Base-by-base conservation (phyloP, 2,888 invertebrate genomes). In the Phengaris arion region DNA sequence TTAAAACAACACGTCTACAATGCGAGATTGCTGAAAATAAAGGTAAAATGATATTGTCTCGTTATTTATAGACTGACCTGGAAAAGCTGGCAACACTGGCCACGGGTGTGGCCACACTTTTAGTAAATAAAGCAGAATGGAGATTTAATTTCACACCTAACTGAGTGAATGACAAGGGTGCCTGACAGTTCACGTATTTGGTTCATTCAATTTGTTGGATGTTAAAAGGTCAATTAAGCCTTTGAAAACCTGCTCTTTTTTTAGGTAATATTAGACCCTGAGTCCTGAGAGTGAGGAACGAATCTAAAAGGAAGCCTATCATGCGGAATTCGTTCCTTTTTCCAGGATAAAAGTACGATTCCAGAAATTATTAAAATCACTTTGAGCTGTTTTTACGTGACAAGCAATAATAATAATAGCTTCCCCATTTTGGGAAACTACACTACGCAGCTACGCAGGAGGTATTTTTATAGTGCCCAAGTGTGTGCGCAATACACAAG, bases 131-230 rank as follows among this genome's bases (percentile, higher is more conserved):
- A 76, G 55, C 55, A 64, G 76, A 77, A 74, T 64, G 54, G 72
- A 70, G 57, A 77, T 77, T 77, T 77, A 76, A 76, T 77, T 76
- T 77, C 70, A 76, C 77, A 76, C 76, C 64, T 55, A 64, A 68
- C 55, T 72, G 68, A 68, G 68, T 69, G 75, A 75, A 48, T 57
- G 70, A 75, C 69, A 57, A 75, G 75, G 70, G 75, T 55, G 15
- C 55, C 72, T 72, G 72, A 51, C 54, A 15, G 55, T 69, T 70
- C 55, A 69, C 69, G 85, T 86, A 82, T 86, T 85, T 86, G 82
- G 80, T 83, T 83, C 81, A 80, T 77, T 77, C 52, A 55, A 77
- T 76, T 80, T 78, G 76, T 81, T 64, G 64, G 64, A 48, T 15
- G 51, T n/a, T 72, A 52, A 72, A 22, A 54, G 51, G 72, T 54